Percentiles rank a stretch among this genome's conserved stretches.
Evolutionary conservation across 2,113 vertebrate genomes (phyloP).

Genomic region (Galemys pyrenaicus): DNA sequence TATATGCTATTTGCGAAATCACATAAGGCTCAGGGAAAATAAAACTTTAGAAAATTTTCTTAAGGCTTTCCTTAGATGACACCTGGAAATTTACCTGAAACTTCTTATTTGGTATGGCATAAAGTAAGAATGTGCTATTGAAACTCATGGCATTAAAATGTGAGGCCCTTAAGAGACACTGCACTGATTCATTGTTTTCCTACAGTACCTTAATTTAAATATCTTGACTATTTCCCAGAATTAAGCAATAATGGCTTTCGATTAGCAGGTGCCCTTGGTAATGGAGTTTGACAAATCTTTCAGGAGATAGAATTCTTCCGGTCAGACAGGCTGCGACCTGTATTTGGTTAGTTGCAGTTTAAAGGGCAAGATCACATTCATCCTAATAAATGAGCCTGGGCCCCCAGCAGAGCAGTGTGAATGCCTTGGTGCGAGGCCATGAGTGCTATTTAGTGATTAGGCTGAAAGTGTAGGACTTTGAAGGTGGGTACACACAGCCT

Average conservation of each 20-base stretch:
- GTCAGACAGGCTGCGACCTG: not conserved
- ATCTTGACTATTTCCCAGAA: constrained; percentile 40
- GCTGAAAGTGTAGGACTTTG: not conserved
- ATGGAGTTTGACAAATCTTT: not conserved
- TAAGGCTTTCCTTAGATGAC: constrained; percentile 2
- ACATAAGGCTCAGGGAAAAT: not conserved
- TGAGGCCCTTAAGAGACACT: not conserved
- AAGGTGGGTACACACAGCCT: not conserved
- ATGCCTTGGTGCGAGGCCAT: constrained; percentile 34
- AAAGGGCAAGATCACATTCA: not conserved
- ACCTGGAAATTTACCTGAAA: constrained; percentile 43
- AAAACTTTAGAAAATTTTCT: not conserved
- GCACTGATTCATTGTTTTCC: not conserved
- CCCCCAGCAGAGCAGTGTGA: not conserved
- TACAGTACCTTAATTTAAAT: constrained; percentile 4
- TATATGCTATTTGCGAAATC: not conserved
- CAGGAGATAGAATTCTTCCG: not conserved
- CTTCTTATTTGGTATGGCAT: constrained; percentile 8
- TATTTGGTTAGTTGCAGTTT: not conserved
- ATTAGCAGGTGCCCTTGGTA: not conserved
- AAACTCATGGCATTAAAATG: constrained; percentile 53
- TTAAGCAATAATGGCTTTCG: constrained; percentile 39
- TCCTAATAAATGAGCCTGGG: not conserved
- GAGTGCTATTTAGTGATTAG: constrained; percentile 30
- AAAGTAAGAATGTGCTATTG: constrained; percentile 27